Base-by-base conservation (phyloP, 92 coral and sea anemone species). In the Galaxea fascicularis region DNA sequence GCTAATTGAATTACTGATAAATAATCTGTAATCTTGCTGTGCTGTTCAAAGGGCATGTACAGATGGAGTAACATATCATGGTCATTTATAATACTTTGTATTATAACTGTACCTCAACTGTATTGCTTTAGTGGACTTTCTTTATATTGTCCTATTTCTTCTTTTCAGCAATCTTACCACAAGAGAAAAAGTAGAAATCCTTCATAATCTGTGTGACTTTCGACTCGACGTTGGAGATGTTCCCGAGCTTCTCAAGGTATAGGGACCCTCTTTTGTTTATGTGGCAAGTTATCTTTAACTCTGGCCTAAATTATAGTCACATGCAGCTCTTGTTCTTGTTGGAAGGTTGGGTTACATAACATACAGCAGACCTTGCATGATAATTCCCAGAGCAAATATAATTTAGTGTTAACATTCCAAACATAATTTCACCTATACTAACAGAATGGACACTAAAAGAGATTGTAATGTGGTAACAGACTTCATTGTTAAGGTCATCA, bases 201-300 rank as follows among this genome's bases (percentile, higher is more conserved):
- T 96, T 26, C 98, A 96, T 78, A 87, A 93, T 41, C 87, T 96
- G 62, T 96, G 98, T 71, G 98, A 96, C 71, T 96, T 95, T 72
- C 92, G 98, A 31, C 92, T 96, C 41, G 98, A 96, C 82, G 96
- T 95, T 8, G 96, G 85, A 25, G 98, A 96, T 89, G 98, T 96
- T 15, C 90, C 98, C 45, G 98, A 96, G 11, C 89, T 92, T 26
- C 82, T 96, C 6, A 96, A 96, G 95, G 95, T 93, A 73, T 11
- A 10, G 13, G 28, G 13, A 24, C 10, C 13, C 7, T 8, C 14
- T 8, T 8, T 46, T 10, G 11, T 10, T 49, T 49, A 4, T 10
- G 56, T 49, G 10, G 17, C 56, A 49, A 49, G 56, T 4, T 15
- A 9, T 49, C 56, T 27, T 0, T 4, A 44, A 18, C 8, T n/a